These are phyloP conservation scores for Pinna nobilis DNA, from an alignment of 1,140 invertebrate species.

Conservation along the genomic window DNA sequence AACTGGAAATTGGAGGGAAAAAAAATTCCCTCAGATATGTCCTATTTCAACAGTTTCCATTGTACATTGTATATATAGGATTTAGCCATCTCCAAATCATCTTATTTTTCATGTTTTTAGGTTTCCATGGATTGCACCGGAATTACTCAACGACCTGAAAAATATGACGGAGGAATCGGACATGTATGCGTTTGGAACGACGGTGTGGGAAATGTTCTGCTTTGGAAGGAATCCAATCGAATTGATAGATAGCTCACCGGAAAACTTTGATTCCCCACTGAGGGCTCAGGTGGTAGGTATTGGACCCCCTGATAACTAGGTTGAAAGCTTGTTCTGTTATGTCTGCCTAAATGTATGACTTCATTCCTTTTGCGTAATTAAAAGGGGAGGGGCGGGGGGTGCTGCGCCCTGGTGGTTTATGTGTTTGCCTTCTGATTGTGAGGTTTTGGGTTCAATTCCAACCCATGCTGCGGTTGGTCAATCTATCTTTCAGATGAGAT, in stretches of 20 bases:
- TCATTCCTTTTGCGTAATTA: too few species aligned
- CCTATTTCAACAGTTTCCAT: not conserved
- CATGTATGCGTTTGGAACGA: constrained; percentile 55
- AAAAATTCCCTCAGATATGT: not conserved
- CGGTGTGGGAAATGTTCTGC: constrained; percentile 55
- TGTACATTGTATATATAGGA: not conserved
- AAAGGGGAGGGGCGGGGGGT: too few species aligned
- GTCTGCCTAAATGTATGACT: too few species aligned
- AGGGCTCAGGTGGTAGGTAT: too few species aligned
- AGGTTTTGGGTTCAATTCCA: too few species aligned
- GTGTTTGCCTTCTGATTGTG: too few species aligned
- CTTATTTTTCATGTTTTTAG: constrained; percentile 21
- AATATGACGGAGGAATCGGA: constrained; percentile 41
- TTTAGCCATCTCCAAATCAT: not conserved
- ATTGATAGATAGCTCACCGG: too few species aligned
- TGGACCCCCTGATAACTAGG: too few species aligned
- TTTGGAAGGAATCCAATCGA: constrained; percentile 35
- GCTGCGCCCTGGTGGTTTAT: too few species aligned
- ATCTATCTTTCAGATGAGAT: too few species aligned
- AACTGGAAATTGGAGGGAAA: not conserved
- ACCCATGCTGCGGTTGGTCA: too few species aligned
- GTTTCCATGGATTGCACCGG: constrained; percentile 55
- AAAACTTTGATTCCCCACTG: too few species aligned
- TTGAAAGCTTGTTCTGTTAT: not conserved
- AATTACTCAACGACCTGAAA: constrained; percentile 37